These are phyloP conservation scores for Numenius phaeopus DNA, from an alignment of 2,797 vertebrate species.

Conservation along the genomic window DNA sequence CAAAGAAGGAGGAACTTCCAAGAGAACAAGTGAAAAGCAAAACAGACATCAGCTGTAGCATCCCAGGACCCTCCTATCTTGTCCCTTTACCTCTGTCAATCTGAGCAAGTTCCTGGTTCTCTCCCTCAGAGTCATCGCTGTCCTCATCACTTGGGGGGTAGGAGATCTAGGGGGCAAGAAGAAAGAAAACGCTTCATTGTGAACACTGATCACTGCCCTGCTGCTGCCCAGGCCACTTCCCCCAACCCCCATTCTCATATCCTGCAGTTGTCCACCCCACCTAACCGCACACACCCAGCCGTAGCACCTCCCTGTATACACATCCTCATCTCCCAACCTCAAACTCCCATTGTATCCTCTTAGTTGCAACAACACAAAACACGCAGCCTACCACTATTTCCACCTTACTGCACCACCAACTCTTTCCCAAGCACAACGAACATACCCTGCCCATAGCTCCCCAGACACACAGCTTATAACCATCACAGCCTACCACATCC, in stretches of 20 bases:
- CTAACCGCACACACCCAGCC: background rate
- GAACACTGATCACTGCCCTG: background rate
- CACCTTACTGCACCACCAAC: background rate
- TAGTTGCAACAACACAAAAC: background rate
- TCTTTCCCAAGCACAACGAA: background rate
- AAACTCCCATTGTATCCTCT: background rate
- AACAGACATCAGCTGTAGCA: background rate
- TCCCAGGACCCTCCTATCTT: background rate
- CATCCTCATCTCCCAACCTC: background rate
- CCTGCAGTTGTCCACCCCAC: background rate
- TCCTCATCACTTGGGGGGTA: slow-evolving; percentile 90
- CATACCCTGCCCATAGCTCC: background rate
- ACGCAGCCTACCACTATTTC: background rate
- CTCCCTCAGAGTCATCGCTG: slow-evolving; percentile 94
- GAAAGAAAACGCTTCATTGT: background rate
- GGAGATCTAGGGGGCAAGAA: slow-evolving; percentile 85
- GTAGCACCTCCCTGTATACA: background rate
- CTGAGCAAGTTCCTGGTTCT: slow-evolving; percentile 94
- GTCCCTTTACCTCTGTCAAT: slow-evolving; percentile 89
- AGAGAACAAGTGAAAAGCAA: background rate
- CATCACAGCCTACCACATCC: slow-evolving; percentile 34
- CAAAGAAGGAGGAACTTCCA: background rate
- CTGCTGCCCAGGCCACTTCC: slow-evolving; percentile 14
- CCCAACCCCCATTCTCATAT: background rate
- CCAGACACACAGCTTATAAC: background rate